phyloP scores from a whole-genome alignment of 2,888 invertebrate species.

The Colletes collaris region DNA sequence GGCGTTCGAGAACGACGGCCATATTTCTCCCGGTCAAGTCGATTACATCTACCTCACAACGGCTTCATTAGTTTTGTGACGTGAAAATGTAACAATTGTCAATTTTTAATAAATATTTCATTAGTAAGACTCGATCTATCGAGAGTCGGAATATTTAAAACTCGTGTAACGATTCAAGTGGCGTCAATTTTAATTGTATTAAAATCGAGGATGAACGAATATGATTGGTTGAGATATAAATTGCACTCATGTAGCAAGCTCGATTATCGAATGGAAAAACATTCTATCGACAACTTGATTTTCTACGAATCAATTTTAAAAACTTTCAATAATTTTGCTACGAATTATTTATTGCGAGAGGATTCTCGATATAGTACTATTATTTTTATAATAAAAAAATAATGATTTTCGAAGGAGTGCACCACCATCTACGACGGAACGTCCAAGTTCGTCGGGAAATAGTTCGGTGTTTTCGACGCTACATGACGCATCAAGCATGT shows the following conservation, averaged over 20 bases:
- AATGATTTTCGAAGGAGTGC: too few relatives aligned
- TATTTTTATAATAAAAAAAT: too few relatives aligned
- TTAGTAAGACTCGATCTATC: not conserved
- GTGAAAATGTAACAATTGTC: not conserved
- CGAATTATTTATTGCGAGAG: not conserved
- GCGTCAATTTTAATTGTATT: slow-evolving; percentile 7
- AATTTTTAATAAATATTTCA: not conserved
- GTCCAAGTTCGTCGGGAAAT: too few relatives aligned
- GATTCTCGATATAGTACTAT: too few relatives aligned
- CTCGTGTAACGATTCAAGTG: not conserved
- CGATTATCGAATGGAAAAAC: slow-evolving; percentile 4
- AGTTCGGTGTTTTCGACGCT: too few relatives aligned
- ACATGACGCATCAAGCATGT: too few relatives aligned
- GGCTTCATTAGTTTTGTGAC: not conserved
- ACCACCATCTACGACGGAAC: too few relatives aligned
- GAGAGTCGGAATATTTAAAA: not conserved
- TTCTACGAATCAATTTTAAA: not conserved
- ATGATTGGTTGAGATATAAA: not conserved
- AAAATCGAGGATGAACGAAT: not conserved
- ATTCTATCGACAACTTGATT: not conserved
- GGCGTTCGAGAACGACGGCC: slow-evolving; percentile 47
- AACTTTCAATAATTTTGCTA: not conserved
- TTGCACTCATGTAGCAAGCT: not conserved
- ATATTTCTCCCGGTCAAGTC: slow-evolving; percentile 30
- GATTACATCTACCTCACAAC: not conserved